phyloP scores from a whole-genome alignment of 2,797 vertebrate genomes.

The Nannoperca australis region DNA sequence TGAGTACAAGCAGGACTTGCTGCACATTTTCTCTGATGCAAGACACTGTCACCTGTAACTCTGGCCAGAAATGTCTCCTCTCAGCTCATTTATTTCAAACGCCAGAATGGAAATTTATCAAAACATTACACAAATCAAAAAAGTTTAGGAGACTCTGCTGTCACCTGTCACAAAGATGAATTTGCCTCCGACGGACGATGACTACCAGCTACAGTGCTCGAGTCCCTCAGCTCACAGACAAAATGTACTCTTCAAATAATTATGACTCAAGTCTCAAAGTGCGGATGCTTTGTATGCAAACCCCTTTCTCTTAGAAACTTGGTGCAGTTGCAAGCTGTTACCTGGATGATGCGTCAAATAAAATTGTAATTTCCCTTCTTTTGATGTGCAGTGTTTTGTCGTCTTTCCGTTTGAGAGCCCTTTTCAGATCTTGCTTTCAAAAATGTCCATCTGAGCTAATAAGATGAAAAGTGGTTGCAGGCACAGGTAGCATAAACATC shows the following conservation, averaged over 20 bases:
- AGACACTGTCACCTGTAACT: constrained; percentile 51
- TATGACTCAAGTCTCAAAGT: constrained; percentile 30
- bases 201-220: background rate
- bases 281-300: constrained; percentile 46
- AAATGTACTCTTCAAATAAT: constrained; percentile 27
- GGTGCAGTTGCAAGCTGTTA: constrained; percentile 47
- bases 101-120: constrained; percentile 37
- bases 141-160: constrained; percentile 7
- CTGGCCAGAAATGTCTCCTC: constrained; percentile 15
- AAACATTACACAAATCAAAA: constrained; percentile 45
- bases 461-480: constrained; percentile 72
- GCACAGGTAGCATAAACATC: constrained; percentile 67
- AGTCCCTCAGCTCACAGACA: constrained; percentile 34
- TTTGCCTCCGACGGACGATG: constrained; percentile 29
- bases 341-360: constrained; percentile 65
- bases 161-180: constrained; percentile 55
- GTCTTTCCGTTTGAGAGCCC: constrained; percentile 20
- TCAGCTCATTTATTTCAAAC: constrained; percentile 34
- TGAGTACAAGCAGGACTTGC: constrained; percentile 21
- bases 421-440: constrained; percentile 63
- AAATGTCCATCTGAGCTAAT: constrained; percentile 63
- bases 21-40: constrained; percentile 52
- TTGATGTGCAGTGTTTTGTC: constrained; percentile 72
- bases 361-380: constrained; percentile 62
- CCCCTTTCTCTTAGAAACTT: constrained; percentile 25